These are phyloP conservation scores for Pseudoips prasinana DNA, from an alignment of 2,888 invertebrate species.

Conservation along the genomic window DNA sequence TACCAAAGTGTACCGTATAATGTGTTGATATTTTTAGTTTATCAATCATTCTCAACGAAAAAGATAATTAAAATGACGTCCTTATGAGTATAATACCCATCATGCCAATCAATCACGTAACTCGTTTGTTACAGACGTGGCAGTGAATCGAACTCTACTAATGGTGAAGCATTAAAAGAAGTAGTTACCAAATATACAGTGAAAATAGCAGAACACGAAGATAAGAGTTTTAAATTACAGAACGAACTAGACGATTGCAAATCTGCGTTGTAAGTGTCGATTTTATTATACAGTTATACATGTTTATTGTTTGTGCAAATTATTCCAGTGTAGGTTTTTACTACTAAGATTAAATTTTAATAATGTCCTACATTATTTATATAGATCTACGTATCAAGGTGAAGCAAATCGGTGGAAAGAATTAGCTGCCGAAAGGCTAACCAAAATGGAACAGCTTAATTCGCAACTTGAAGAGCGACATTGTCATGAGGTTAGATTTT, in stretches of 20 bases:
- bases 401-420: slow-evolving; percentile 84
- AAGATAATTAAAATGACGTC: slow-evolving; percentile 35
- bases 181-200: slow-evolving; percentile 62
- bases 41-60: slow-evolving; percentile 47
- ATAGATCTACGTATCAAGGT: slow-evolving; percentile 57
- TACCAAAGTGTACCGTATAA: too few species aligned
- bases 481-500: slow-evolving; percentile 79
- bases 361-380: slow-evolving; percentile 1
- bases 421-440: slow-evolving; percentile 84
- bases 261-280: slow-evolving; percentile 74
- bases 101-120: slow-evolving; percentile 29
- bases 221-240: slow-evolving; percentile 65
- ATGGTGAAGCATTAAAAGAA: slow-evolving; percentile 51
- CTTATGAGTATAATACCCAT: slow-evolving; percentile 27
- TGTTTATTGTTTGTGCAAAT: too few species aligned
- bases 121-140: slow-evolving; percentile 63
- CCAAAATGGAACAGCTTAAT: slow-evolving; percentile 84
- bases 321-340: slow-evolving; percentile 40
- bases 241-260: slow-evolving; percentile 66
- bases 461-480: slow-evolving; percentile 84
- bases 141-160: slow-evolving; percentile 41
- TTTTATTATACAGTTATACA: too few species aligned
- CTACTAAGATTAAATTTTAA: slow-evolving; percentile 69
- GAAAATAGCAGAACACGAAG: slow-evolving; percentile 64
- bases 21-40: slow-evolving; percentile 9